phyloP scores from a whole-genome alignment of 2,797 vertebrate genomes.

The Rhadinocentrus ornatus region DNA sequence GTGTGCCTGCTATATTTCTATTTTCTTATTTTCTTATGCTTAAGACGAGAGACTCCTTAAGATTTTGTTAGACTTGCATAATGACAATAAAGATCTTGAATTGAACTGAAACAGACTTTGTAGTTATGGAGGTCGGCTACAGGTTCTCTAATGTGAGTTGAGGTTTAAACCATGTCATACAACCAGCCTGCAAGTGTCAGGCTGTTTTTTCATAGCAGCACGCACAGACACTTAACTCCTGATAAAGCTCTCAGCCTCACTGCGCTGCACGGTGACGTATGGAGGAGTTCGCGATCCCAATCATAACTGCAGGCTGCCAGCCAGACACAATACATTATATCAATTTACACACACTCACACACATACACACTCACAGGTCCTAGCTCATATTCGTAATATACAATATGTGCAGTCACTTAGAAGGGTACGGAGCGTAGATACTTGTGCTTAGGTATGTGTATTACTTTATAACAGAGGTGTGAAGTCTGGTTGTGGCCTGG shows the following conservation, averaged over 20 bases:
- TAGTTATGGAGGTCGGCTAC: neutral
- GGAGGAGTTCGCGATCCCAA: slow-evolving; percentile 33
- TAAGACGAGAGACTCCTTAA: too few relatives aligned
- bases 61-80: too few relatives aligned
- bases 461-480: slow-evolving; percentile 38
- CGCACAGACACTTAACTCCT: slow-evolving; percentile 19
- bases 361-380: neutral
- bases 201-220: slow-evolving; percentile 37
- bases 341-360: neutral
- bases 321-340: slow-evolving; percentile 17
- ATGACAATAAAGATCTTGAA: too few relatives aligned
- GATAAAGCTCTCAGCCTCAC: slow-evolving; percentile 38
- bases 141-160: slow-evolving; percentile 31
- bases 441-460: slow-evolving; percentile 17
- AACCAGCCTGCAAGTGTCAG: slow-evolving; percentile 3
- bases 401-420: slow-evolving; percentile 18
- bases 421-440: slow-evolving; percentile 8
- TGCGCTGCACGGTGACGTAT: slow-evolving; percentile 30
- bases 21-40: too few relatives aligned
- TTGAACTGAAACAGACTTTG: too few relatives aligned
- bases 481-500: slow-evolving; percentile 47
- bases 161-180: slow-evolving; percentile 20
- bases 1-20: too few relatives aligned
- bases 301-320: slow-evolving; percentile 30
- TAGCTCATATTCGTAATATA: slow-evolving; percentile 12